A percentile compares a stretch with the other conserved stretches of the same genome.
Evolutionary conservation across 1,140 invertebrate species (phyloP).

Genomic region (Drosophila ananassae): DNA sequence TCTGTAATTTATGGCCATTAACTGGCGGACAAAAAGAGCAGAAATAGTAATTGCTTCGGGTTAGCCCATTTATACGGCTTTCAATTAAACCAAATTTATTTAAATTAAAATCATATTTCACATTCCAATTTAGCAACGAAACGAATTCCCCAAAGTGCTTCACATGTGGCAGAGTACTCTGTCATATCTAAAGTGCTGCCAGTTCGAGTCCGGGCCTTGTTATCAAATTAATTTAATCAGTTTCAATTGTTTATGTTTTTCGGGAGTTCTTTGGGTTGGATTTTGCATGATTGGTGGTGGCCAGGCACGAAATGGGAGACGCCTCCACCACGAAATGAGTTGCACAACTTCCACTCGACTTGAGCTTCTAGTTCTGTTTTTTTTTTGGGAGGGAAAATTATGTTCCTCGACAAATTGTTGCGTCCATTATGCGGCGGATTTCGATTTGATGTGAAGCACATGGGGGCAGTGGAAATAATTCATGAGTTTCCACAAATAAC

Average conservation of each 20-base stretch:
- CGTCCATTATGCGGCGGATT: constrained; percentile 55
- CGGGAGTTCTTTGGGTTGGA: constrained; percentile 8
- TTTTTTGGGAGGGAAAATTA: constrained; percentile 37
- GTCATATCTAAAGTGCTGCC: constrained; percentile 69
- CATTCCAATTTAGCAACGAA: constrained; percentile 56
- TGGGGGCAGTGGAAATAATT: constrained; percentile 27
- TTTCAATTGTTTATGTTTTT: constrained; percentile 79
- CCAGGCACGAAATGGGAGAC: constrained; percentile 65
- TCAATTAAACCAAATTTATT: constrained; percentile 61
- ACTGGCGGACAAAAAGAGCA: constrained; percentile 16
- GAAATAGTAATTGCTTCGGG: constrained; percentile 43
- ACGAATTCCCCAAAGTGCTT: constrained; percentile 32
- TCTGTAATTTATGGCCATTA: constrained; percentile 22
- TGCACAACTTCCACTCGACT: constrained; percentile 65
- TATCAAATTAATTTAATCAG: constrained; percentile 81
- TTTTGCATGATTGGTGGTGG: constrained; percentile 73
- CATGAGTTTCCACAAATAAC: constrained; percentile 3
- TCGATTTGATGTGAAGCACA: constrained; percentile 38
- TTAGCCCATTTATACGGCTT: constrained; percentile 13
- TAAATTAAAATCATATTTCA: constrained; percentile 68
- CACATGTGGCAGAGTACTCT: constrained; percentile 2
- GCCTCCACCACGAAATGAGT: constrained; percentile 24
- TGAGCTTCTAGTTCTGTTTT: constrained; percentile 39
- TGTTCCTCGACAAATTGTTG: constrained; percentile 64
- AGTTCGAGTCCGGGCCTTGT: constrained; percentile 39